These are phyloP conservation scores for Plusia festucae DNA, from an alignment of 2,888 invertebrate species.

Conservation along the genomic window DNA sequence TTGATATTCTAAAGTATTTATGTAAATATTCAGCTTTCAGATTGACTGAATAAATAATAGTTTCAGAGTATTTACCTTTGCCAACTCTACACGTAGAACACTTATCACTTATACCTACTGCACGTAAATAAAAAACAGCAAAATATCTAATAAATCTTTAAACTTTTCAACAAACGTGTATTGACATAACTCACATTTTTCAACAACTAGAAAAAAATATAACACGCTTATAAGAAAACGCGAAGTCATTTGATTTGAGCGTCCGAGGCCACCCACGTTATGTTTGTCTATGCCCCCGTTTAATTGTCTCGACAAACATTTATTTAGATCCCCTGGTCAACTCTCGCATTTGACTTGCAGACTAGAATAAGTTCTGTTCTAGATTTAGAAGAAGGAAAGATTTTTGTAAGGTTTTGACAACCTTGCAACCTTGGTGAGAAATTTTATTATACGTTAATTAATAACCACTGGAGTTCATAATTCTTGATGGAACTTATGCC, in stretches of 20 bases:
- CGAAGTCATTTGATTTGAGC: slow-evolving; percentile 69
- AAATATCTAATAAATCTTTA: slow-evolving; percentile 11
- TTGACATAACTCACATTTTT: slow-evolving; percentile 56
- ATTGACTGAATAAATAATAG: no score
- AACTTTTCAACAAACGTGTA: slow-evolving; percentile 29
- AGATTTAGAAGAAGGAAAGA: not conserved
- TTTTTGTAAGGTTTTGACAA: not conserved
- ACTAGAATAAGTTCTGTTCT: slow-evolving; percentile 20
- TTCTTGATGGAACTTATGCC: no score
- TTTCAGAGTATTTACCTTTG: no score
- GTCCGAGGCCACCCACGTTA: slow-evolving; percentile 78
- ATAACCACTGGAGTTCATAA: no score
- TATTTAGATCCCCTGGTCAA: slow-evolving; percentile 73
- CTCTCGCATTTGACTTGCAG: slow-evolving; percentile 53
- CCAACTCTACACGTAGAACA: not conserved
- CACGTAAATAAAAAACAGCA: not conserved
- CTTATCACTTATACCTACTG: not conserved
- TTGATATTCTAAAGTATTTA: no score
- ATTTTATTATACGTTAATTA: not conserved
- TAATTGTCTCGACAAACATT: slow-evolving; percentile 85
- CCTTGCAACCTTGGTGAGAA: not conserved
- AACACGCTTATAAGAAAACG: slow-evolving; percentile 62
- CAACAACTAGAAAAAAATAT: slow-evolving; percentile 48
- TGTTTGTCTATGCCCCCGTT: slow-evolving; percentile 78
- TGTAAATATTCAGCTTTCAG: no score